phyloP scores from a whole-genome alignment of 2,797 vertebrate species.

The Sebastes wilsoni region DNA sequence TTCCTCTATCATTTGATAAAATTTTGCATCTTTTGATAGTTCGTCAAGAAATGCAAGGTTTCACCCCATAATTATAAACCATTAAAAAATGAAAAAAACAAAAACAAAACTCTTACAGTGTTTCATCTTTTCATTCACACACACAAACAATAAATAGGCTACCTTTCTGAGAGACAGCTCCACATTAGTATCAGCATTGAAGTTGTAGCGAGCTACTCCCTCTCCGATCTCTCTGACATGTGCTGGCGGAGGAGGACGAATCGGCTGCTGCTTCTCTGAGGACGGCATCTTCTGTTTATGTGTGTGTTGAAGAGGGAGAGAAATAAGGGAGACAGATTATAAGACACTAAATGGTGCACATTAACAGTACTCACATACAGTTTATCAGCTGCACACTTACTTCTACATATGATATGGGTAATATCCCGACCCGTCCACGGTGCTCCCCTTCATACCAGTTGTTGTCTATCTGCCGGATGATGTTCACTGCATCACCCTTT shows the following conservation, averaged over 20 bases:
- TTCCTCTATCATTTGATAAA: background rate
- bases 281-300: conserved; percentile 87
- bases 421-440: conserved; percentile 92
- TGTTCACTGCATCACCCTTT: conserved; percentile 95
- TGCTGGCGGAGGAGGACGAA: conserved; percentile 94
- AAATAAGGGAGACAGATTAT: background rate
- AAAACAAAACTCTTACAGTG: background rate
- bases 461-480: conserved; percentile 97
- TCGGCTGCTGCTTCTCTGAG: conserved; percentile 92
- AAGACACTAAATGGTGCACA: background rate
- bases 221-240: conserved; percentile 94
- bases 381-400: conserved; percentile 69
- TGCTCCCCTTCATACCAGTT: conserved; percentile 99
- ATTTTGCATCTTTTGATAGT: background rate
- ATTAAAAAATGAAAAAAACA: background rate
- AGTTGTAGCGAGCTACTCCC: conserved; percentile 95
- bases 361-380: background rate
- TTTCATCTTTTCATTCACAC: background rate
- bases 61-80: background rate
- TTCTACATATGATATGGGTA: conserved; percentile 97
- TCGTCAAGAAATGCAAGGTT: background rate
- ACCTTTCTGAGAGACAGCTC: conserved; percentile 97
- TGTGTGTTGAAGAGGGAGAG: background rate
- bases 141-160: conserved; percentile 15
- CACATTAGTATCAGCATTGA: conserved; percentile 97